A percentile compares a stretch with the other conserved stretches of the same genome.
These are phyloP conservation scores for Vanessa cardui DNA, from an alignment of 2,888 invertebrate genomes.

Conservation along the genomic window DNA sequence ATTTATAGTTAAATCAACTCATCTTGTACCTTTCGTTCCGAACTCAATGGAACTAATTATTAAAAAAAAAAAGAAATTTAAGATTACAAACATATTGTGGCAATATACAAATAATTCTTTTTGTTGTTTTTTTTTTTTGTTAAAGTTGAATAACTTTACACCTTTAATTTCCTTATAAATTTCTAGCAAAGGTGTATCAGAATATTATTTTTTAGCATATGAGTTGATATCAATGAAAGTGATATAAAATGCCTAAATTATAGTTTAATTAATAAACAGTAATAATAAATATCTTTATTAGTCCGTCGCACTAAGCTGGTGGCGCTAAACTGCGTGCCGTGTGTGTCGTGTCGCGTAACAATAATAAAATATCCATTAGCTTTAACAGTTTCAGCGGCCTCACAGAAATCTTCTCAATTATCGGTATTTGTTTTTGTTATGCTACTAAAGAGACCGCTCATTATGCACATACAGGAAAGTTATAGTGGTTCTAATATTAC, in stretches of 20 bases:
- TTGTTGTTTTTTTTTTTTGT: too few species aligned
- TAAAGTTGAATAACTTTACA: too few species aligned
- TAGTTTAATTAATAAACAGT: not conserved
- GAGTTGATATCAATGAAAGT: too few species aligned
- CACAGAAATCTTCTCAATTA: conserved; percentile 23
- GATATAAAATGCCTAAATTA: too few species aligned
- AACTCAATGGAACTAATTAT: too few species aligned
- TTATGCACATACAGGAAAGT: conserved; percentile 9
- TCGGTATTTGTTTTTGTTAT: conserved; percentile 31
- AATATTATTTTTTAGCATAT: too few species aligned
- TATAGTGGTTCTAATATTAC: conserved; percentile 8
- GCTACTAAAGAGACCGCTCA: conserved; percentile 28
- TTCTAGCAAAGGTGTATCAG: too few species aligned
- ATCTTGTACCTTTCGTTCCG: conserved; percentile 22
- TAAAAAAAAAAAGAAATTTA: too few species aligned
- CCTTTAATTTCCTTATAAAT: too few species aligned
- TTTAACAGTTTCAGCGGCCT: conserved; percentile 58
- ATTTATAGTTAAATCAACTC: conserved; percentile 9
- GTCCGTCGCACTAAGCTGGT: conserved; percentile 47
- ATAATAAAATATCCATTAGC: conserved; percentile 83
- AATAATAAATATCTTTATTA: conserved; percentile 54
- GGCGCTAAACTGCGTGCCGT: conserved; percentile 70
- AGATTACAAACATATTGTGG: too few species aligned
- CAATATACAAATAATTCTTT: too few species aligned
- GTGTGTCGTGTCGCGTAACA: conserved; percentile 79